Base-by-base conservation (phyloP, 2,888 invertebrate species). In the Drosophila hamatofila region DNA sequence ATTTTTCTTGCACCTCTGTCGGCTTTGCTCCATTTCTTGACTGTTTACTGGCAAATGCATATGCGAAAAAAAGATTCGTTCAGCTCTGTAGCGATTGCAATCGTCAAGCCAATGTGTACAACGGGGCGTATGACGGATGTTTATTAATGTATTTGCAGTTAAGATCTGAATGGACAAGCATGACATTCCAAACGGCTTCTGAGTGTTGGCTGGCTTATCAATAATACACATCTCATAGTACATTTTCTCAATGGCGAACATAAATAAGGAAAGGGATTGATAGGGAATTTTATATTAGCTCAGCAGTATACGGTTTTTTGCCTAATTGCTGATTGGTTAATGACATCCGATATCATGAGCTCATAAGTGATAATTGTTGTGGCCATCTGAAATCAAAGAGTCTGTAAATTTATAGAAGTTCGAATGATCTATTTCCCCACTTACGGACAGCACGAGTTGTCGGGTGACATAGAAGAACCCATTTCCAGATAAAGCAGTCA, bases 351-450 rank as follows among this genome's bases (percentile, higher is more conserved):
- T 64, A 95, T 92, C 62, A 95, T 95, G n/a, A 95, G 93, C 89
- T 95, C 95, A 77, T 95, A 95, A 35, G 95, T 95, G n/a, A 95
- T 93, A 64, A 95, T 94, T 14, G 94, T 94, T 30, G 95, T 95
- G 56, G 94, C 94, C 73, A 94, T 94, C 94, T 94, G 49, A 63
- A 51, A 12, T 16, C 25, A 2, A 33, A 1, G 2, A 4, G 8
- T 5, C 0, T 27, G 2, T 8, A 12, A 11, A 8, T 9, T 6
- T 23, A 8, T 23, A n/a, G 3, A 5, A 6, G 1, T 23, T 23
- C 1, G 21, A 11, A 2, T 1, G 6, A 12, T 5, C 9, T 21
- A 0, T 2, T 7, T 0, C 11, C 1, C 16, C 9, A 73, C 86
- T 79, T 61, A 92, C 92, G 60, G 90, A 87, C 25, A 92, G 68